These are phyloP conservation scores for Phaedon cochleariae DNA, from an alignment of 2,888 invertebrate species.

Conservation along the genomic window DNA sequence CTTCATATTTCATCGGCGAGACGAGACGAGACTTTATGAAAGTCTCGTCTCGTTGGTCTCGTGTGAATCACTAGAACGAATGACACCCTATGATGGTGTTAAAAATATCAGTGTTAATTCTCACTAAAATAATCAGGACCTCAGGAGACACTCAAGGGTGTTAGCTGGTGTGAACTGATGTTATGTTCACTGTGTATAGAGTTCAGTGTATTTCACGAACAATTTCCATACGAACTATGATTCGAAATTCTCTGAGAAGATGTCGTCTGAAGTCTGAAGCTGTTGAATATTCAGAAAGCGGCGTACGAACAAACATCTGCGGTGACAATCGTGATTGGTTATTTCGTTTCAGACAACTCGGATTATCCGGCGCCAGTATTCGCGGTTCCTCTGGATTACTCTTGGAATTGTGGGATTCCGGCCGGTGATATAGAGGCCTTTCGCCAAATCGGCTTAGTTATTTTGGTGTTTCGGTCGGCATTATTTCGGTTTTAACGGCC, in stretches of 20 bases:
- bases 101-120: too few species aligned
- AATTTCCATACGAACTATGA: too few species aligned
- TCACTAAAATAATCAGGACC: too few species aligned
- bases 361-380: slow-evolving; percentile 51
- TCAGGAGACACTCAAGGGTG: too few species aligned
- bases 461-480: background rate
- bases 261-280: slow-evolving; percentile 29
- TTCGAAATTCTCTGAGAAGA: too few species aligned
- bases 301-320: slow-evolving; percentile 50
- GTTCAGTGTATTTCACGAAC: slow-evolving; percentile 5
- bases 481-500: background rate
- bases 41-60: too few species aligned
- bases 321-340: slow-evolving; percentile 57
- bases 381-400: slow-evolving; percentile 45
- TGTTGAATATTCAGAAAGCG: slow-evolving; percentile 51
- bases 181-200: too few species aligned
- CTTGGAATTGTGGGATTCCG: slow-evolving; percentile 17
- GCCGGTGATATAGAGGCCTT: background rate
- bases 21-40: too few species aligned
- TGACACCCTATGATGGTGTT: too few species aligned
- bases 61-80: too few species aligned
- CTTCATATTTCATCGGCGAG: too few species aligned
- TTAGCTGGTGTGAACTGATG: too few species aligned
- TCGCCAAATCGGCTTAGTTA: slow-evolving; percentile 7
- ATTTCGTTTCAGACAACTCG: slow-evolving; percentile 55